Conservation (phyloP, 2,888 invertebrate species). For the Hartigia nigra region DNA sequence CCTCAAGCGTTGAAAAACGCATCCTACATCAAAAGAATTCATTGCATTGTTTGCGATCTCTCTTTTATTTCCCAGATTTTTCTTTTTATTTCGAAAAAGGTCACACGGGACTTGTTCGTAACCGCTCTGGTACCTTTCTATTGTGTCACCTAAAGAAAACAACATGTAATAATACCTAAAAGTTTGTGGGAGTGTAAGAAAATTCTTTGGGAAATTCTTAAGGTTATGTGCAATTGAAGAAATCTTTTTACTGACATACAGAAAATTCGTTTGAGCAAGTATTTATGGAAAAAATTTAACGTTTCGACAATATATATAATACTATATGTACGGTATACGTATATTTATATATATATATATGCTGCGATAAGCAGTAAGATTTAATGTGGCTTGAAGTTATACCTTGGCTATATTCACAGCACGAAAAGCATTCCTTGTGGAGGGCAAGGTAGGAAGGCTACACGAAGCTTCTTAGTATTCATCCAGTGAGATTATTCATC, state of each 20-base stretch:
- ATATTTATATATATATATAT: not conserved
- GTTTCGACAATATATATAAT: not conserved
- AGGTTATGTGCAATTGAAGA: not conserved
- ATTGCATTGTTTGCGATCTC: constrained; percentile 22
- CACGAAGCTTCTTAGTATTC: constrained; percentile 44
- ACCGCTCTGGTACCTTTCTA: not conserved
- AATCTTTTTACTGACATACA: not conserved
- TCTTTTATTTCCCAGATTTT: constrained; percentile 25
- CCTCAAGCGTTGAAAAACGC: constrained; percentile 26
- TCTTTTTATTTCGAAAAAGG: not conserved
- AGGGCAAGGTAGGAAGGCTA: not conserved
- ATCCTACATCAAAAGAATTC: not conserved
- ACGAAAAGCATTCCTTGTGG: constrained; percentile 36
- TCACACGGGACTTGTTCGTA: not conserved
- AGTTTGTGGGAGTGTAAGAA: not conserved
- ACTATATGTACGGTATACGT: not conserved
- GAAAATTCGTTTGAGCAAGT: not conserved
- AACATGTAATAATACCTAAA: not conserved
- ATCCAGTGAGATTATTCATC: constrained; percentile 42
- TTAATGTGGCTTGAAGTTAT: constrained; percentile 31
- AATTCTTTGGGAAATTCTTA: not conserved
- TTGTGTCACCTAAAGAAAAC: not conserved
- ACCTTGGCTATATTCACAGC: constrained; percentile 34
- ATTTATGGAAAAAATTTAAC: not conserved
- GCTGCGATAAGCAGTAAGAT: constrained; percentile 31